Evolutionary conservation across 2,888 invertebrate genomes (phyloP), one percentile per base, ranked within the genome.

Genomic region (Dichetophora obliterata): DNA sequence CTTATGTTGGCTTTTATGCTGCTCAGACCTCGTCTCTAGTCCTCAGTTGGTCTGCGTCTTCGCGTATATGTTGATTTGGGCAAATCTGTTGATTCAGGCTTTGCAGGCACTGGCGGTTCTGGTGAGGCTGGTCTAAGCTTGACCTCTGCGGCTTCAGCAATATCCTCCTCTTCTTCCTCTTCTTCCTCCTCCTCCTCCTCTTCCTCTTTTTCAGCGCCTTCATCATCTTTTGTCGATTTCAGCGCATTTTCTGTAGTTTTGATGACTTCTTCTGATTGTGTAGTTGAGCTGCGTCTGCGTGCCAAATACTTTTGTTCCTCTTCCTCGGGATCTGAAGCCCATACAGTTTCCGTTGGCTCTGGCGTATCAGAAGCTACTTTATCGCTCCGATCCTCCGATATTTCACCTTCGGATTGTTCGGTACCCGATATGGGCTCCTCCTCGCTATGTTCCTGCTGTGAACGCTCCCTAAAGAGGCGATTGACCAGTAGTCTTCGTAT

Each of bases 281-380:
- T 50, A 27, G 79, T 72, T 24, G 82, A 82, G 78, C 81, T 81
- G 59, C 75, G 82, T 69, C 78, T 76, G 74, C 61, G 81, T 6
- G 77, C 71, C 63, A 83, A 75, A 76, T 81, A 82, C 73, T 83
- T 84, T 31, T 82, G 80, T 31, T 85, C 86, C 69, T 86, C 85
- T 19, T 86, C 84, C 74, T 87, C 86, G 0, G 83, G 77, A 57
- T 85, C 86, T 59, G 82, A 81, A 19, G 80, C 90, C 92, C 92
- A 92, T 82, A 91, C 90, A 50, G 91, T 90, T 11, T 90, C 84
- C 74, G 90, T 75, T 43, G 85, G 83, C 57, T 86, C 85, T 2
- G 84, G 83, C 4, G 82, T 82, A 66, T 83, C 82, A 31, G 82
- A 79, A 5, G 81, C 78, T 2, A 76, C 48, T 31, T 78, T 79